Evolutionary conservation across 2,888 invertebrate species (phyloP).

Genomic region (Hoplodrina ambigua): DNA sequence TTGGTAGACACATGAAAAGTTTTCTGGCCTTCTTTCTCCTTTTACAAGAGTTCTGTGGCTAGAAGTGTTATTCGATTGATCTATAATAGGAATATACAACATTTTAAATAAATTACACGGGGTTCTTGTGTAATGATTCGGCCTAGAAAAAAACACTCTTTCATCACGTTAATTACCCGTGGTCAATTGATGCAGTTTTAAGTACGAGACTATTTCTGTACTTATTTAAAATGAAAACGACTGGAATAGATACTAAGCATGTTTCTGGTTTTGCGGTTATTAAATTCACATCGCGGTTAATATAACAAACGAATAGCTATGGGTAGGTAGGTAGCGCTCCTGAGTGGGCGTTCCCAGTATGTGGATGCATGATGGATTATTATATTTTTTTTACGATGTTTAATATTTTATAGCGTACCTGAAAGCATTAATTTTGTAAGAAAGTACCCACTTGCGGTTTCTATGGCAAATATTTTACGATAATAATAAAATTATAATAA

Average conservation of each 20-base stretch:
- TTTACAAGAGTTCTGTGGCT: neutral
- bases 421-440: constrained; percentile 21
- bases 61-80: neutral
- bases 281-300: constrained; percentile 43
- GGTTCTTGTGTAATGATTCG: neutral
- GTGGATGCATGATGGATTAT: constrained; percentile 47
- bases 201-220: neutral
- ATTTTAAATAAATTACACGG: no score
- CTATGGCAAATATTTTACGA: neutral
- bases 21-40: neutral
- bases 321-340: constrained; percentile 29
- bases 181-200: neutral
- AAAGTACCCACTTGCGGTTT: constrained; percentile 17
- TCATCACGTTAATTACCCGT: neutral
- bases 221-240: no score
- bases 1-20: neutral
- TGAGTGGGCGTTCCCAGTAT: constrained; percentile 49
- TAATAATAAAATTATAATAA: neutral
- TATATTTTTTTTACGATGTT: constrained; percentile 36
- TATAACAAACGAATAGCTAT: constrained; percentile 53
- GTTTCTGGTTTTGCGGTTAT: constrained; percentile 43
- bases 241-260: no score
- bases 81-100: no score
- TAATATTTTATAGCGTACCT: constrained; percentile 33
- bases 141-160: neutral